Base-by-base conservation (phyloP, 1,140 invertebrate species). In the Rhagoletis zephyria region DNA sequence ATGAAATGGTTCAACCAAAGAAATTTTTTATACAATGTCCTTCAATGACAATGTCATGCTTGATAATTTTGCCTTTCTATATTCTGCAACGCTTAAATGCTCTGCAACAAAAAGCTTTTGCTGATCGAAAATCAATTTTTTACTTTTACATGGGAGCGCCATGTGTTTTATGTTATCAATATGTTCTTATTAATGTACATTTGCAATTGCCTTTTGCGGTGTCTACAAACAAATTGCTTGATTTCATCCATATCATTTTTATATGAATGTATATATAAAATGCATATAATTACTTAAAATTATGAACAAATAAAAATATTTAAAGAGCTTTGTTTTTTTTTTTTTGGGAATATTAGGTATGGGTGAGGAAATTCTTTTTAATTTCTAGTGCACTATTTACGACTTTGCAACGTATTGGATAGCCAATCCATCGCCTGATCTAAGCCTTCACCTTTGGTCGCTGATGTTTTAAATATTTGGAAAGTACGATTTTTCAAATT, bases 371-470 rank as follows among this genome's bases (percentile, higher is more conserved):
- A 59, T 85, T 85, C 16, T 56, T 40, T 85, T 30, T 60, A 85
- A 63, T n/a, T 63, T 60, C 85, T 88, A 87, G 74, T 87, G 87
- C 89, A 90, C 89, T 95, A 98, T 96, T 98, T 98, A 93, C 95
- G 95, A 90, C 96, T 97, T 93, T 97, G 96, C 88, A 98, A 93
- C 48, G 97, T 96, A 91, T 97, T 98, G 65, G 97, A 96, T 74
- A 98, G 95, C 98, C 99, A 99, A 94, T 99, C 98, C 98, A 99
- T 99, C 59, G 98, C 98, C 94, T 98, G 97, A 93, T 99, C 98
- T 9, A 99, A 94, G 0, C 99, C 99, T 94, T 99, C 98, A n/a
- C 98, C 99, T 94, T 99, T 98, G 85, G 98, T 97, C 30, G 99
- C 99, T 0, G 98, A 99, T 19, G 98, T 99, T 94, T 99, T 99